These are phyloP conservation scores for Periophthalmus magnuspinnatus DNA, from an alignment of 2,797 vertebrate genomes.

Conservation along the genomic window DNA sequence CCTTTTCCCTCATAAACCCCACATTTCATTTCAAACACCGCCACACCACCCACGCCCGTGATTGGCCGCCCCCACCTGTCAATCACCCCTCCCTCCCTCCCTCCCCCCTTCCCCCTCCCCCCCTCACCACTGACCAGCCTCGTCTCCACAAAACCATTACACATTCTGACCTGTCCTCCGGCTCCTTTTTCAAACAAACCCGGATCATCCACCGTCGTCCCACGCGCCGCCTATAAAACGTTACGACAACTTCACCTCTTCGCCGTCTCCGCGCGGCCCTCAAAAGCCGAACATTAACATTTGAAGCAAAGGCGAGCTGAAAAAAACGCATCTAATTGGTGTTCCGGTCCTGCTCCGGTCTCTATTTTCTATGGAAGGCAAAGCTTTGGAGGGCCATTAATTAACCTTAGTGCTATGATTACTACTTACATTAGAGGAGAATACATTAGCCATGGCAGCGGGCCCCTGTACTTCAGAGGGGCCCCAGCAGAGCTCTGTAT, in stretches of 20 bases:
- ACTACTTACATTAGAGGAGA: conserved; percentile 93
- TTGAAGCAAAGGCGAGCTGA: conserved; percentile 61
- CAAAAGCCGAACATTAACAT: conserved; percentile 71
- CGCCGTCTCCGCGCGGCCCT: conserved; percentile 44
- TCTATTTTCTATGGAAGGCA: conserved; percentile 55
- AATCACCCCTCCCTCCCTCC: no score
- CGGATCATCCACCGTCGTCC: conserved; percentile 4
- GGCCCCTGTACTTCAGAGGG: conserved; percentile 90
- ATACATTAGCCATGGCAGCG: conserved; percentile 90
- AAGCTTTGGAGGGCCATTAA: conserved; percentile 82
- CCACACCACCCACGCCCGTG: no score
- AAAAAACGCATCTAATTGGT: conserved; percentile 65
- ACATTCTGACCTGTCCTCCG: no score
- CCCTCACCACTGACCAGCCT: no score
- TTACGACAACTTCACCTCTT: conserved; percentile 54
- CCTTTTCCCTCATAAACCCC: no score
- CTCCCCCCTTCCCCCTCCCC: no score
- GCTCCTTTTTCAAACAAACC: no score
- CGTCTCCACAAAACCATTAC: no score
- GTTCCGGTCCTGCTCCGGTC: conserved; percentile 52
- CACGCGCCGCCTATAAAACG: conserved; percentile 55
- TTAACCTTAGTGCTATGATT: conserved; percentile 98
- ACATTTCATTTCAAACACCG: no score
- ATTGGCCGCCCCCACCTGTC: no score
- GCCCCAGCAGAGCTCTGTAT: conserved; percentile 83